Percentiles rank a stretch among this genome's conserved stretches.
Evolutionary conservation across 1,140 invertebrate genomes (phyloP).

Genomic region (Drosophila pachea): DNA sequence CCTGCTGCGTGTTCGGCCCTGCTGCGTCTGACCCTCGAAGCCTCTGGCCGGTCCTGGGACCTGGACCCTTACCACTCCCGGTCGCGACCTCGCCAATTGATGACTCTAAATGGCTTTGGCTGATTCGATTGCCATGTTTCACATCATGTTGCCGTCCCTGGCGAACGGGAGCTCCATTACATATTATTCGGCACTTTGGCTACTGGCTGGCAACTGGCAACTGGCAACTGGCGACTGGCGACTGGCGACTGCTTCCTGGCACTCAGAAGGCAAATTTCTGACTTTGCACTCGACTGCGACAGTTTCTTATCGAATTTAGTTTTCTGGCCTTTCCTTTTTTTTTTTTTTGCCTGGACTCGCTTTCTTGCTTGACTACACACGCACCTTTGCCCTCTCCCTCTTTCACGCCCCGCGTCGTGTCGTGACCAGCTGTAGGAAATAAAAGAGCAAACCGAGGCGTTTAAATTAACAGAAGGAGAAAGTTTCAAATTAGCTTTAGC

Average conservation of each 20-base stretch:
- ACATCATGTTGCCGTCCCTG: slow-evolving; percentile 73
- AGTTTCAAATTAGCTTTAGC: background rate
- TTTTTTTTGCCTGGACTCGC: background rate
- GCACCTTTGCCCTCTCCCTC: slow-evolving; percentile 12
- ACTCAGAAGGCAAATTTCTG: slow-evolving; percentile 47
- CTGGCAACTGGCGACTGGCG: too few relatives aligned
- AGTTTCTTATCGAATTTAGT: slow-evolving; percentile 36
- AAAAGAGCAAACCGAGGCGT: background rate
- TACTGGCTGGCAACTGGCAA: slow-evolving; percentile 46
- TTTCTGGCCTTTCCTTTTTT: background rate
- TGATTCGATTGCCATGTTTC: slow-evolving; percentile 77
- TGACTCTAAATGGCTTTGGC: slow-evolving; percentile 76
- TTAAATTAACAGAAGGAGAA: background rate
- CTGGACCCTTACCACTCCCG: slow-evolving; percentile 1
- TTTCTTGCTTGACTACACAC: slow-evolving; percentile 13
- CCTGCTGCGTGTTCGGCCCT: slow-evolving; percentile 22
- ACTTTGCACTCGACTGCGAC: slow-evolving; percentile 36
- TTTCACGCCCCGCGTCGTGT: background rate
- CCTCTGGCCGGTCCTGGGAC: slow-evolving; percentile 4
- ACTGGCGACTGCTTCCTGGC: slow-evolving; percentile 22
- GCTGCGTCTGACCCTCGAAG: slow-evolving; percentile 6
- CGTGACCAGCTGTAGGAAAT: background rate
- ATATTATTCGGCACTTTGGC: slow-evolving; percentile 74
- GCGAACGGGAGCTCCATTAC: slow-evolving; percentile 73
- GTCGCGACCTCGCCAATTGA: slow-evolving; percentile 68